Evolutionary conservation across 2,797 vertebrate species (phyloP), one percentile per base, ranked within the genome.

Genomic region (Alauda arvensis): DNA sequence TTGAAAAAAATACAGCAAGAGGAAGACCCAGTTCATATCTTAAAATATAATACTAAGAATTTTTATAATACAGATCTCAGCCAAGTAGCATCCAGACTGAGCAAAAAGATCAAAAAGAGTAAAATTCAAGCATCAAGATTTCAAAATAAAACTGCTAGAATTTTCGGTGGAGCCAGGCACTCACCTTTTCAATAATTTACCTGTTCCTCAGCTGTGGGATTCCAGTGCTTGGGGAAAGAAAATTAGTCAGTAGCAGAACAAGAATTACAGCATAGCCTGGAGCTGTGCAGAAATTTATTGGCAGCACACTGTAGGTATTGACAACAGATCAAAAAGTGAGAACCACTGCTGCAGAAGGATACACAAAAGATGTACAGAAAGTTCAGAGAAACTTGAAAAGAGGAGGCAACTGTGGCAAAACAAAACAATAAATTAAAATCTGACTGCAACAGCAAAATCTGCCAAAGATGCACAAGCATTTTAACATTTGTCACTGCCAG

Each of bases 381-480:
- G 21, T 55, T 72, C 52, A 76, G 8, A 24, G 43, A 72, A 60
- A 55, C 18, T 19, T 78, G 33, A 57, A 79, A 92, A 23, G 9
- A 5, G 2, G 12, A 66, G 6, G 34, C 19, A 75, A 56, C 48
- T 25, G 37, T 11, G 18, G 24, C 31, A 86, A 79, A 61, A 71
- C 5, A 65, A 82, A 85, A 18, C 5, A 3, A 52, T 60, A 57
- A 71, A 74, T 14, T 72, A 66, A 83, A 75, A 63, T 31, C 13
- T 68, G 31, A 45, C 65, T 77, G 51, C 66, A 82, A 51, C 29
- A 84, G 55, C 37, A 82, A 86, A 60, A 61, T 80, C 40, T 42
- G 24, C n/a, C 3, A 12, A 83, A 84, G 28, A 67, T 0, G 0
- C 11, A 31, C 31, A 7, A 3, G 3, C 10, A 21, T 23, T 14